Evolutionary conservation across 2,113 vertebrate species (phyloP).

Genomic region (Phocoena sinus): DNA sequence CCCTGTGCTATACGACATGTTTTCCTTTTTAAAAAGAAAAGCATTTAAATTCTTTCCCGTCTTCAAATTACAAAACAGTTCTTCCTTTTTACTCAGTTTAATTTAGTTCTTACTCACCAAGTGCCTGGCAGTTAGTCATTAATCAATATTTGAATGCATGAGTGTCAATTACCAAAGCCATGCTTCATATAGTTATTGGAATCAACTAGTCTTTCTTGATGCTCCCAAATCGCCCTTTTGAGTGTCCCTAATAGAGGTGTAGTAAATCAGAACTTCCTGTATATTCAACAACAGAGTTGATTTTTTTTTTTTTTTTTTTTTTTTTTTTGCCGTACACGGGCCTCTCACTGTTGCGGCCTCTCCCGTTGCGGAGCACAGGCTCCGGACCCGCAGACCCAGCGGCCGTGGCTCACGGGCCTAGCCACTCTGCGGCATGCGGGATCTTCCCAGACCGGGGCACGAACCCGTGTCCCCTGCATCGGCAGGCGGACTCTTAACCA

Average conservation of each 20-base stretch:
- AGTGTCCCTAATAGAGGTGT: background rate
- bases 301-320: no score
- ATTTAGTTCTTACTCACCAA: background rate
- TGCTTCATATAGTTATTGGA: background rate
- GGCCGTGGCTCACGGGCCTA: no score
- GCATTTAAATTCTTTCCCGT: background rate
- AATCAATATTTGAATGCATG: background rate
- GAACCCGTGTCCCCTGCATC: no score
- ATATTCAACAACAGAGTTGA: background rate
- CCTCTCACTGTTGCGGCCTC: no score
- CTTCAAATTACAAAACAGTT: background rate
- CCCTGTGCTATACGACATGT: background rate
- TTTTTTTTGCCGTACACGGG: no score
- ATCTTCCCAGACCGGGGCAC: no score
- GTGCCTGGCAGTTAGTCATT: background rate
- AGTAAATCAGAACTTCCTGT: background rate
- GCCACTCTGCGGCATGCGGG: no score
- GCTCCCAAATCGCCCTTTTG: background rate
- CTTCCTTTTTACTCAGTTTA: background rate
- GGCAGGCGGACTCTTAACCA: no score
- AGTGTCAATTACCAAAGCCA: background rate
- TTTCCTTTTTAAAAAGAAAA: background rate
- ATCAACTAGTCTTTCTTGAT: background rate
- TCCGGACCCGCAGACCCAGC: no score
- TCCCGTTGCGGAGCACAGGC: no score